These are phyloP conservation scores for Indicator indicator DNA, from an alignment of 2,113 vertebrate species.

Conservation along the genomic window DNA sequence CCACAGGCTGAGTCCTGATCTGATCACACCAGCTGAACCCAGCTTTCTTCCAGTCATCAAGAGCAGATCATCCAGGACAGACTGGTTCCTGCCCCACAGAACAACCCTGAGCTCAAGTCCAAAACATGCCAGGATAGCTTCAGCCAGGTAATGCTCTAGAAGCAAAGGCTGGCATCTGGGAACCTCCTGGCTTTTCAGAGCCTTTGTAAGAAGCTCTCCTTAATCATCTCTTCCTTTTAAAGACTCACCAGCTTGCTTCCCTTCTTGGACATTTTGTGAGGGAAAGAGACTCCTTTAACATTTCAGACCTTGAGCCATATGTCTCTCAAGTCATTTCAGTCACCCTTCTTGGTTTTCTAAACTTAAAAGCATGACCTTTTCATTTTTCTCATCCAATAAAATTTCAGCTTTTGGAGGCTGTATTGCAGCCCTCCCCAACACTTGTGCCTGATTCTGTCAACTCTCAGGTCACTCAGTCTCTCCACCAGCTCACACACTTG, in stretches of 20 bases:
- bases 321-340: not conserved
- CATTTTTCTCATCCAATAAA: not conserved
- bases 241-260: not conserved
- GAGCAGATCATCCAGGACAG: not conserved
- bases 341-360: fast-evolving
- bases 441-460: not conserved
- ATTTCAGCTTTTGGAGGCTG: not conserved
- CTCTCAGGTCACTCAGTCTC: not conserved
- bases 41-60: not conserved
- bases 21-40: not conserved
- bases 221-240: not conserved
- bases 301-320: not conserved
- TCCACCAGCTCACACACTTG: not conserved
- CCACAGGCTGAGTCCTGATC: not conserved
- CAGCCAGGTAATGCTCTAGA: not conserved
- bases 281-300: not conserved
- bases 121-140: not conserved
- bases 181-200: not conserved
- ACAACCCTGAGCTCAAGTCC: not conserved
- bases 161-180: not conserved
- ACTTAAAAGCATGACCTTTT: not conserved
- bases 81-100: not conserved
- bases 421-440: not conserved
- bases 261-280: not conserved
- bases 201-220: not conserved